Conservation (phyloP, 2,113 vertebrate genomes). For the Daboia siamensis region DNA sequence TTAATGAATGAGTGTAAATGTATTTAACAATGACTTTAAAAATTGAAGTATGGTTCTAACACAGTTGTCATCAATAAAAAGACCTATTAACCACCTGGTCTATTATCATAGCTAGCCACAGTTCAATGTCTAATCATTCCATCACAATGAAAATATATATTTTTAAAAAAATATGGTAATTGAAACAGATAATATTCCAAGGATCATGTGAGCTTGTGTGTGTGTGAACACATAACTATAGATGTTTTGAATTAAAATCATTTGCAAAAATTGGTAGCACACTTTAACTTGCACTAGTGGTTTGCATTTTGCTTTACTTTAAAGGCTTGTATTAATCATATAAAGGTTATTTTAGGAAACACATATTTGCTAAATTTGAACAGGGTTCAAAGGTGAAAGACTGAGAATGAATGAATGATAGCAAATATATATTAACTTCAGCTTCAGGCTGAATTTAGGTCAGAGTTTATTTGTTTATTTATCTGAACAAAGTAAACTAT, state of each 20-base stretch:
- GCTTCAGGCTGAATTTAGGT: background rate
- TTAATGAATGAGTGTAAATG: background rate
- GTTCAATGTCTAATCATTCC: background rate
- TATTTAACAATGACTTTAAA: background rate
- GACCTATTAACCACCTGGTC: slow-evolving; percentile 15
- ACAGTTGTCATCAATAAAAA: slow-evolving; percentile 14
- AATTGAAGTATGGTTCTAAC: background rate
- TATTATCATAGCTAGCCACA: background rate
- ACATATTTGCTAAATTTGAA: background rate
- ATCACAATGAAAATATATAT: background rate
- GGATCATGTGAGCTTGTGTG: background rate
- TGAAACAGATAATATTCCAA: background rate
- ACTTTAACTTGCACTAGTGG: background rate
- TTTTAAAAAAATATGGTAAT: background rate
- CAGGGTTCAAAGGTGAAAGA: background rate
- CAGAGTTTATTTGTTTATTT: background rate
- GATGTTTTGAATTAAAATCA: background rate
- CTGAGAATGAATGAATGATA: background rate
- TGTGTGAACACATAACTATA: background rate
- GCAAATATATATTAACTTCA: background rate
- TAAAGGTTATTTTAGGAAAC: background rate
- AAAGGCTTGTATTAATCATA: background rate
- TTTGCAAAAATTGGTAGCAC: background rate
- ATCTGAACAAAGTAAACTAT: background rate
- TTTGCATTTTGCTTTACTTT: background rate